Conservation (phyloP, 2,113 vertebrate species). For the Oxyruncus cristatus region DNA sequence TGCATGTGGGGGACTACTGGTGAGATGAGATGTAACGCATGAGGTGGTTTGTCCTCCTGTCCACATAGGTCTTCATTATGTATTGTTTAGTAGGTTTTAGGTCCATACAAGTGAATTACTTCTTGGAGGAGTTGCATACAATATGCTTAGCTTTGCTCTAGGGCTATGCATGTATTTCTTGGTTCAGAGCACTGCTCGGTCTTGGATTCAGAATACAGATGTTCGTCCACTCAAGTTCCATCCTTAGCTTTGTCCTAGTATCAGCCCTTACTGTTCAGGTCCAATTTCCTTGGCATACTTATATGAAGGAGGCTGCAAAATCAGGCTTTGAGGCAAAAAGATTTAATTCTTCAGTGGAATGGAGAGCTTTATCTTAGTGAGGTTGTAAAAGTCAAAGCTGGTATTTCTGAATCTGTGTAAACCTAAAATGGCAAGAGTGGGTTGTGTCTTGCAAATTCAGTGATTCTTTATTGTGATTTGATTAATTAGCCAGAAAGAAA, state of each 20-base stretch:
- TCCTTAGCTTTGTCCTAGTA: neutral
- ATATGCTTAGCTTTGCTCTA: neutral
- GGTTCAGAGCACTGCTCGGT: neutral
- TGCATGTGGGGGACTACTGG: neutral
- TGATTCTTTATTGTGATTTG: neutral
- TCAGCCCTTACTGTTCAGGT: neutral
- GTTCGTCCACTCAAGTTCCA: neutral
- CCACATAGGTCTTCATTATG: accelerated
- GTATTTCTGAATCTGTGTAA: neutral
- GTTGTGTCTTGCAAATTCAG: neutral
- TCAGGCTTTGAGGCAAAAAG: neutral
- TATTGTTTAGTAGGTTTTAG: neutral
- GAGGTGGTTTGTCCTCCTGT: neutral
- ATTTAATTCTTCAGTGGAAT: neutral
- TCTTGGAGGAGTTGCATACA: neutral
- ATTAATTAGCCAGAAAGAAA: neutral
- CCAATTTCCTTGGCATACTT: neutral
- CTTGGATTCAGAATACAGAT: neutral
- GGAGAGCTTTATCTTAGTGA: neutral
- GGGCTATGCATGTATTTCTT: neutral
- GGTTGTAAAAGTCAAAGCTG: neutral
- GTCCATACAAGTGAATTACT: neutral
- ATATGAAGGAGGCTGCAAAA: neutral
- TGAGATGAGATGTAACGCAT: neutral
- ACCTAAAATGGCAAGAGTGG: neutral